Base-by-base conservation (phyloP, 2,113 vertebrate species). In the Gila orcuttii region DNA sequence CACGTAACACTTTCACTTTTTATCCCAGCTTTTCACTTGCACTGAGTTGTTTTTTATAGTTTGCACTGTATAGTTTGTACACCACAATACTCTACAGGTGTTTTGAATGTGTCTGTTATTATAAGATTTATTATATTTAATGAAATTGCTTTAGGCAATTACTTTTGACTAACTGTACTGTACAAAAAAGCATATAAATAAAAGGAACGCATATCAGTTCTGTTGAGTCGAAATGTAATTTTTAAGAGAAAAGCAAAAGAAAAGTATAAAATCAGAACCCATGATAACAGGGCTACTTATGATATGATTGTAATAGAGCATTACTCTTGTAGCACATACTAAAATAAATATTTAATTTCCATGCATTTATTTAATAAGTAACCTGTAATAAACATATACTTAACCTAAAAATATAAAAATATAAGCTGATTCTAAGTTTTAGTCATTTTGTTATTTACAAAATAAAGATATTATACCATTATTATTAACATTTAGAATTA, bases 21-120 rank as follows among this genome's bases (percentile, higher is more conserved):
- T 91, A 87, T 91, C 81, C 50, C 87, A 91, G 84, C 85, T 88
- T 90, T 88, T 93, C 85, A 91, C 89, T 88, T 90, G 88, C 88
- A 87, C 93, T 90, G 25, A 77, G 3, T 31, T 50, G 75, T 52
- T 83, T 91, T 91, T 91, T 92, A 39, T 91, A 92, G 91, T 90
- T 93, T 89, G 82, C 90, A 90, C 90, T 92, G 85, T 93, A 93
- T 93, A 93, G 94, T 94, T 94, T 95, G 93, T 94, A 92, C 91
- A 90, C 93, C 90, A 87, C 86, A 94, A 93, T 91, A 92, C 88
- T 94, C 93, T 91, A 92, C 90, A 92, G 93, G 88, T 94, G 93
- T 90, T 92, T 91, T 94, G 91, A 93, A 94, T 93, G 90, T 92
- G 94, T 94, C 90, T 91, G 94, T 93, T 89, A 88, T 88, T 88